Evolutionary conservation across 2,113 vertebrate genomes (phyloP).

Genomic region (Chamaea fasciata): DNA sequence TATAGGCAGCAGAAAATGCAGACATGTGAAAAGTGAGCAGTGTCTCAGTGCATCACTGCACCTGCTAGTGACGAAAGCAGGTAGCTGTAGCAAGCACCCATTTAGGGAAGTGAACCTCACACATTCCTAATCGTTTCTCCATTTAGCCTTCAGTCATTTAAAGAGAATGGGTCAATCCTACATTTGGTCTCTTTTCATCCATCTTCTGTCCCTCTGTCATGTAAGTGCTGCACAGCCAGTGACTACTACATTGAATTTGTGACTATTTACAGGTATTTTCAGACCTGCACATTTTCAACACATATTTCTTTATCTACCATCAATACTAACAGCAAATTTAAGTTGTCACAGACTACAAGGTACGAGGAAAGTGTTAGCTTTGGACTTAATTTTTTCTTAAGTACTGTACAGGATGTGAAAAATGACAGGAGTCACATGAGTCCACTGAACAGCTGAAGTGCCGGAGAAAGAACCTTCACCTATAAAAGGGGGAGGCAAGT

Average conservation of each 20-base stretch:
- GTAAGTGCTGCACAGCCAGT: background rate
- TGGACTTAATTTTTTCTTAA: background rate
- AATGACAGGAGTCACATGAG: background rate
- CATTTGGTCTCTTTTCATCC: background rate
- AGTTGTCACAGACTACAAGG: background rate
- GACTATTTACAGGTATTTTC: background rate
- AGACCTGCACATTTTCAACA: background rate
- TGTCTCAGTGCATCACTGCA: background rate
- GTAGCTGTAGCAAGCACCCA: background rate
- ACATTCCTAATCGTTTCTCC: background rate
- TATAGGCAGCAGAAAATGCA: accelerated
- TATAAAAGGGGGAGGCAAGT: background rate
- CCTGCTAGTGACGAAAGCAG: background rate
- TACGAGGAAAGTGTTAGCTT: background rate
- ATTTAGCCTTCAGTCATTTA: background rate
- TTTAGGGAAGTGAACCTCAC: background rate
- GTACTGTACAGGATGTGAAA: background rate
- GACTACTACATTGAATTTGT: background rate
- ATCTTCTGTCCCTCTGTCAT: background rate
- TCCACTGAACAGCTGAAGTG: background rate
- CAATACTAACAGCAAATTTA: background rate
- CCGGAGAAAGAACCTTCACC: background rate
- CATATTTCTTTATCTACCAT: background rate
- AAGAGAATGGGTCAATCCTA: background rate
- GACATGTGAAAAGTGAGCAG: background rate